Conservation (phyloP, 2,888 invertebrate species). For the Drosophila setosimentum region DNA sequence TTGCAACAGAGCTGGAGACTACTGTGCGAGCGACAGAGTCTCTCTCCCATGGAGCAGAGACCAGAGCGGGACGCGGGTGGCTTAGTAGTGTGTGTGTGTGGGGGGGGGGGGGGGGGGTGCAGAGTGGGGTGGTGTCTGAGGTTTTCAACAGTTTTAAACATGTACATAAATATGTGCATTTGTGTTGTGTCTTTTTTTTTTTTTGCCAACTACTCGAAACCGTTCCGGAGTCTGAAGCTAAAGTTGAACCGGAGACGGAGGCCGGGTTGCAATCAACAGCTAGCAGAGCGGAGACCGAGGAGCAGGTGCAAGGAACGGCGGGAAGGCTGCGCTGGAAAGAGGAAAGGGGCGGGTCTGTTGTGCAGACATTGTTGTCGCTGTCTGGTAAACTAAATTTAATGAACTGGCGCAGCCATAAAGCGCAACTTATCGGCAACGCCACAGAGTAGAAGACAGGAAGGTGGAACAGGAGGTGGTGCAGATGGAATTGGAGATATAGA, state of each 20-base stretch:
- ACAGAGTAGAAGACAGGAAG: not conserved
- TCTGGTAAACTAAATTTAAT: constrained; percentile 79
- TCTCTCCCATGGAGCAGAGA: not conserved
- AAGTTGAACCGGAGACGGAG: constrained; percentile 33
- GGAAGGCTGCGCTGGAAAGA: not conserved
- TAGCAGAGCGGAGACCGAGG: constrained; percentile 13
- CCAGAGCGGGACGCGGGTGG: not conserved
- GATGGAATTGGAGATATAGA: not conserved
- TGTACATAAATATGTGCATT: not conserved
- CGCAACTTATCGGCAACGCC: constrained; percentile 70
- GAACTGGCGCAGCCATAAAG: constrained; percentile 79
- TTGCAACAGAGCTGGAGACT: constrained; percentile 66
- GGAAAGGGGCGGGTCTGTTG: constrained; percentile 33
- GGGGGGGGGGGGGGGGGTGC: not conserved
- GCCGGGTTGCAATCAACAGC: constrained; percentile 29
- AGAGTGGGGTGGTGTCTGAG: constrained; percentile 26
- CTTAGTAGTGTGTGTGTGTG: not conserved
- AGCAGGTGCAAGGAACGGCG: not conserved
- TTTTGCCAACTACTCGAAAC: constrained; percentile 28
- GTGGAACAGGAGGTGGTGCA: not conserved
- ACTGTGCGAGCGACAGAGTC: constrained; percentile 41
- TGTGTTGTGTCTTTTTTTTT: constrained; percentile 20
- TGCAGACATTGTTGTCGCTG: constrained; percentile 75
- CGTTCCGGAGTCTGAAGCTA: constrained; percentile 53
- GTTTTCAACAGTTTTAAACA: constrained; percentile 22